Base-by-base conservation (phyloP, 2,888 invertebrate species). In the Crematogaster levior region DNA sequence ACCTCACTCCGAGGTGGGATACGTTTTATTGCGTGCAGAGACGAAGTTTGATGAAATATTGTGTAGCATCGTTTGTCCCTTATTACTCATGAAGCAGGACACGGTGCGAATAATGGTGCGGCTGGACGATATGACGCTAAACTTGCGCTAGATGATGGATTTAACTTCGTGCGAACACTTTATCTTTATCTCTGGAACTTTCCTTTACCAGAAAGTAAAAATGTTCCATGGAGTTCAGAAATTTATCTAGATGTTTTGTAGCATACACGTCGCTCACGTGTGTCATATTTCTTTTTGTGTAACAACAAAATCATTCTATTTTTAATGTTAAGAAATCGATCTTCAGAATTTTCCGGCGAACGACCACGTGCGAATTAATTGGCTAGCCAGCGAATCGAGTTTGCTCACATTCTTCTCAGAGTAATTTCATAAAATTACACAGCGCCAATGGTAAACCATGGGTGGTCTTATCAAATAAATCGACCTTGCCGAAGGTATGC, bases 11-110 rank as follows among this genome's bases (percentile, higher is more conserved):
- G 72, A 21, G 53, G 51, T 68, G 56, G 34, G 77, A 70, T 56
- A 68, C 73, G 43, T 79, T 66, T 79, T 43, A 70, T 56, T 9
- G 43, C 12, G 30, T 24, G 34, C 18, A n/a, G 40, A 30, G 56
- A 27, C 40, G 18, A 58, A 72, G 77, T 79, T 58, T 56, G 73
- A 79, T 66, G 73, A 79, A 79, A 72, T 79, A 79, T 79, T 43
- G 40, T 56, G 56, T 56, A 56, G 53, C 77, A 30, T 56, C 53
- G 56, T 79, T 70, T 77, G 53, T 66, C 56, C 43, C 56, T 74
- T 74, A 70, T 70, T 77, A 77, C 40, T 77, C 77, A 30, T 21
- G 27, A 40, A 15, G 30, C 21, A 53, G 37, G 37, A 74, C 70
- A 27, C 15, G 56, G 6, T 18, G 77, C 56, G 34, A 72, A 43